Evolutionary conservation across 2,113 vertebrate genomes (phyloP).

Genomic region (Oreamnos americanus): DNA sequence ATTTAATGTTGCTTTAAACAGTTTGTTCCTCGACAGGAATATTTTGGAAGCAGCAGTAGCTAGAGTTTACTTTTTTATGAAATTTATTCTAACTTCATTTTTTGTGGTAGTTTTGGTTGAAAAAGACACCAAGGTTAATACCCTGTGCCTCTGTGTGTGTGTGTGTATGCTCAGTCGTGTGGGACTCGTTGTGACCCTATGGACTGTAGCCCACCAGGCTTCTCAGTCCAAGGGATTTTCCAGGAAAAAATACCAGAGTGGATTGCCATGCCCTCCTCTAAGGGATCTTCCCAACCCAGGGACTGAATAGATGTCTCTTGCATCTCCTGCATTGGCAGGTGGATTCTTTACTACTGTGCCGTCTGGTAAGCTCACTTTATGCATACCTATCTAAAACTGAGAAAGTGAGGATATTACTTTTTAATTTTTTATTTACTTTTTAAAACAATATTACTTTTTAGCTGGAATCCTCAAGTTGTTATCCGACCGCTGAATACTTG

Average conservation of each 20-base stretch:
- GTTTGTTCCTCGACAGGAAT: constrained; percentile 26
- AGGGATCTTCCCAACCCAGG: not conserved
- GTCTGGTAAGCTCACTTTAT: not conserved
- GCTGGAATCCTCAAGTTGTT: not conserved
- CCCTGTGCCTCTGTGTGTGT: not conserved
- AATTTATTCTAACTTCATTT: not conserved
- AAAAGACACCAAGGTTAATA: not conserved
- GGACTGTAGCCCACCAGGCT: not conserved
- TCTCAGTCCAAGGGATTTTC: not conserved
- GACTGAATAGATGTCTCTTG: not conserved
- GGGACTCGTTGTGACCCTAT: not conserved
- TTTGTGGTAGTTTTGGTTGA: constrained; percentile 24
- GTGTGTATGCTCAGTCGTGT: not conserved
- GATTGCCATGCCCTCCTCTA: not conserved
- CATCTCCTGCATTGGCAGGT: not conserved
- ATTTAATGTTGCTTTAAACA: constrained; percentile 49
- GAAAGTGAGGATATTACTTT: not conserved
- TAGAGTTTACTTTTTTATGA: not conserved
- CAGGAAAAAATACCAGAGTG: not conserved
- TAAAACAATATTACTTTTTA: not conserved
- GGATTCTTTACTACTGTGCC: not conserved
- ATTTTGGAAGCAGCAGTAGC: constrained; percentile 45
- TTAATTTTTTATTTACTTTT: not conserved
- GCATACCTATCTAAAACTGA: constrained; percentile 36
- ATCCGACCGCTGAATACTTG: not conserved